Base-by-base conservation (phyloP, 2,797 vertebrate genomes). In the Tapera naevia region DNA sequence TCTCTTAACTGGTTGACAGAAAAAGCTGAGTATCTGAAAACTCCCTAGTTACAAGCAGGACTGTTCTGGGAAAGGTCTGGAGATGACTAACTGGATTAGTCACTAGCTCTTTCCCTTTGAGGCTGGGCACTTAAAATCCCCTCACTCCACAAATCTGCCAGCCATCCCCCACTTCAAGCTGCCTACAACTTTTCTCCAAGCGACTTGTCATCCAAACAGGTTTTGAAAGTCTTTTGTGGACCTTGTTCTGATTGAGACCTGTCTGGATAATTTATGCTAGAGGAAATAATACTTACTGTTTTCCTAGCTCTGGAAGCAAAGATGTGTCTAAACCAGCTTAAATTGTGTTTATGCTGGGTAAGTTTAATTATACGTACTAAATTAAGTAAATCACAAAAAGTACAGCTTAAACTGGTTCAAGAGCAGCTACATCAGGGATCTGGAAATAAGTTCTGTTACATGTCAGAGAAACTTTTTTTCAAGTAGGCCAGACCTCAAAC, bases 31-130 rank as follows among this genome's bases (percentile, higher is more conserved):
- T 51, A 22, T 81, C 80, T 76, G 81, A 74, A 57, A 95, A 41
- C 57, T 71, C 50, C 56, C n/a, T 33, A 57, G 75, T 74, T 93
- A 80, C 23, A 76, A 88, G 46, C 54, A 81, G 80, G 67, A 58
- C 57, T 73, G 58, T 87, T 96, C 83, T 82, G 75, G 79, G 73
- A 78, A 91, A 86, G 71, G 66, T 90, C 79, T 91, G 86, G 23
- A 86, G 66, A 88, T 95, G 91, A 96, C 71, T 95, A 91, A 93
- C n/a, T 2, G 6, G 11, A 58, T 96, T 95, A 96, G 65, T 95
- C 93, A 93, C 45, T 37, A 80, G 51, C 35, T 81, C 61, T 43
- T 81, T 74, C 32, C 28, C 73, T 83, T 64, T 83, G 56, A 80
- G 53, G 33, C 37, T 78, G 75, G 73, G 45, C 30, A 74, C 39